phyloP scores from a whole-genome alignment of 2,113 vertebrate genomes.

The Xiphorhynchus elegans region DNA sequence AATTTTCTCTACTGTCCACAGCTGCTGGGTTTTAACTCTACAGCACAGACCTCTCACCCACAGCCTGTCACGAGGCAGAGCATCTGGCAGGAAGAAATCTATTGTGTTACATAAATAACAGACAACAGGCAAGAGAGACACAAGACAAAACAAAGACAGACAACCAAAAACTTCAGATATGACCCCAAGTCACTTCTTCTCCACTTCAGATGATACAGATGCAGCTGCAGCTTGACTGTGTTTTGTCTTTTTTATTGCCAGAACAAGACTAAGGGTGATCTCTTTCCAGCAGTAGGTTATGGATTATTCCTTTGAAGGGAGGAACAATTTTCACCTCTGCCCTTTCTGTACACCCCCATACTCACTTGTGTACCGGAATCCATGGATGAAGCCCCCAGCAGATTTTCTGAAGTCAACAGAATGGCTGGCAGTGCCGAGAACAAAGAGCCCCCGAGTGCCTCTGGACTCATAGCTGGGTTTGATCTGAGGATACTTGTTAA shows the following conservation, averaged over 20 bases:
- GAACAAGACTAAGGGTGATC: background rate
- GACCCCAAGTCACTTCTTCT: constrained; percentile 31
- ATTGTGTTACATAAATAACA: constrained; percentile 54
- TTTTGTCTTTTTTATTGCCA: background rate
- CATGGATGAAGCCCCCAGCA: constrained; percentile 95
- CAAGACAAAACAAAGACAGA: constrained; percentile 59
- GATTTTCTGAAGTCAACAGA: constrained; percentile 92
- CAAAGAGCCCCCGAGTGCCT: constrained; percentile 84
- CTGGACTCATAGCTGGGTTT: constrained; percentile 88
- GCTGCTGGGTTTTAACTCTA: constrained; percentile 1
- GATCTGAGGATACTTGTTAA: constrained; percentile 87
- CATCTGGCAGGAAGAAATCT: constrained; percentile 24
- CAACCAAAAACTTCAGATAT: constrained; percentile 36
- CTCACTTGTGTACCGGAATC: constrained; percentile 97
- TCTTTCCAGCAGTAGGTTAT: background rate
- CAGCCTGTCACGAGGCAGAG: constrained; percentile 22
- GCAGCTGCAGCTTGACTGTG: background rate
- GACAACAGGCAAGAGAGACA: background rate
- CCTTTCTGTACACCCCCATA: background rate
- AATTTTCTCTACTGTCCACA: constrained; percentile 10
- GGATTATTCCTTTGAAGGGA: background rate
- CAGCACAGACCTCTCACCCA: constrained; percentile 54
- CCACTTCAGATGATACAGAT: background rate
- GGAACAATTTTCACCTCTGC: background rate
- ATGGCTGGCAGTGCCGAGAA: constrained; percentile 91